Percentiles rank a stretch among this genome's conserved stretches.
These are phyloP conservation scores for Phylloscopus trochiloides DNA, from an alignment of 2,113 vertebrate genomes.

Conservation along the genomic window DNA sequence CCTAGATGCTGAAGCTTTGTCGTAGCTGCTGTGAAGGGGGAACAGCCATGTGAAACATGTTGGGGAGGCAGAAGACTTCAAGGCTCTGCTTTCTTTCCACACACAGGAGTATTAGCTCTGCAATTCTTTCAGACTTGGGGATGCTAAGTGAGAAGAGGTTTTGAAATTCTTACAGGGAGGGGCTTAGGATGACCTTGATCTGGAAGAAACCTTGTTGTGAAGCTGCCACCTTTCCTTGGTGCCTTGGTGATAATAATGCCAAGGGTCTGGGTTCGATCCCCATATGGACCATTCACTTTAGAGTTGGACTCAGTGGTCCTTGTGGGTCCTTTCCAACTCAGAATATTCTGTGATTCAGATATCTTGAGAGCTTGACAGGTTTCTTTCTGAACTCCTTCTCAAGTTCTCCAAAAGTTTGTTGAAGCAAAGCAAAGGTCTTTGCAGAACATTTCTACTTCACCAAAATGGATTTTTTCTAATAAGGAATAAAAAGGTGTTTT, in stretches of 20 bases:
- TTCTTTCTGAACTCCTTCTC: background rate
- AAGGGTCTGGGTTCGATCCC: rapidly evolving
- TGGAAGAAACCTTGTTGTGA: background rate
- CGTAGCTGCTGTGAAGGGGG: background rate
- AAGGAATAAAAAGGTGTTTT: background rate
- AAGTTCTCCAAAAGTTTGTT: background rate
- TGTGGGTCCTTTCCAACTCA: background rate
- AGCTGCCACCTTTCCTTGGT: background rate
- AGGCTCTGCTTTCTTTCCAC: background rate
- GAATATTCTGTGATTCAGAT: background rate
- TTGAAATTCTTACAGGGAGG: background rate
- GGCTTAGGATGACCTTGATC: background rate
- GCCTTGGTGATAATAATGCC: background rate
- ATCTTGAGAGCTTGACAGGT: background rate
- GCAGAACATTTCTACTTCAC: background rate
- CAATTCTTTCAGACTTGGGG: background rate
- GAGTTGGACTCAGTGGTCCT: background rate
- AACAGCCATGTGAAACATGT: rapidly evolving
- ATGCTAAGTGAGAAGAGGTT: background rate
- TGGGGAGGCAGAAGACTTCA: background rate
- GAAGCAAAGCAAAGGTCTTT: background rate
- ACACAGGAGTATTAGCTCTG: background rate
- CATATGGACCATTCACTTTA: background rate
- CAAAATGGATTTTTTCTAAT: background rate
- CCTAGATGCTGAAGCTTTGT: background rate